These are phyloP conservation scores for Hypothenemus hampei DNA, from an alignment of 1,140 invertebrate genomes.

Conservation along the genomic window DNA sequence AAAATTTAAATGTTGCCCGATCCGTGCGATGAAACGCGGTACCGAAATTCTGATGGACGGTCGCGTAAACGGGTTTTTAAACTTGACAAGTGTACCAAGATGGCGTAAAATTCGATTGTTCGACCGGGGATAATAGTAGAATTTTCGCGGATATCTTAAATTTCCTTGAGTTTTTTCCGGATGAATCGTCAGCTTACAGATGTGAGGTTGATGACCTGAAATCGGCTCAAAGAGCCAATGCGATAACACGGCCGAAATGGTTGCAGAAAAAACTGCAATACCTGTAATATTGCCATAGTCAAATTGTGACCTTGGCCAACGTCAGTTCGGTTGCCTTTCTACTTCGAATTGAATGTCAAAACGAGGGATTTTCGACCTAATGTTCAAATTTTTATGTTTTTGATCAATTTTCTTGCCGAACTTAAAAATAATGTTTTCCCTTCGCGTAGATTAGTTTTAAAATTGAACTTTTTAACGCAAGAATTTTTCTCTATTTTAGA, in stretches of 20 bases:
- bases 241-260: neutral
- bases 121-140: slow-evolving; percentile 29
- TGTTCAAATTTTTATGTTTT: slow-evolving; percentile 24
- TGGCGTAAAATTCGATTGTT: slow-evolving; percentile 42
- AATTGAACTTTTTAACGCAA: neutral
- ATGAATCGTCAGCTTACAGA: too few species aligned
- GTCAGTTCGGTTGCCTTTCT: slow-evolving; percentile 40
- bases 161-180: too few species aligned
- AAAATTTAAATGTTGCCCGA: slow-evolving; percentile 2
- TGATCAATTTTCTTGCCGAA: slow-evolving; percentile 33
- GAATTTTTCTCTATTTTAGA: slow-evolving; percentile 46
- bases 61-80: slow-evolving; percentile 22
- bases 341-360: slow-evolving; percentile 31
- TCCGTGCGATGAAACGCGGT: slow-evolving; percentile 1
- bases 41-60: slow-evolving; percentile 8
- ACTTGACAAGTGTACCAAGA: slow-evolving; percentile 52
- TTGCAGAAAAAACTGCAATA: slow-evolving; percentile 33
- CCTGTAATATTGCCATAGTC: slow-evolving; percentile 43
- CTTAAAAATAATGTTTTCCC: neutral
- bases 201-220: too few species aligned
- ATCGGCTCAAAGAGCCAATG: neutral
- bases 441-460: neutral
- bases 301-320: slow-evolving; percentile 45
- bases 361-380: slow-evolving; percentile 31
- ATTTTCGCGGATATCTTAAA: slow-evolving; percentile 40